phyloP scores from a whole-genome alignment of 2,888 invertebrate genomes.

The Anoncus sp. region DNA sequence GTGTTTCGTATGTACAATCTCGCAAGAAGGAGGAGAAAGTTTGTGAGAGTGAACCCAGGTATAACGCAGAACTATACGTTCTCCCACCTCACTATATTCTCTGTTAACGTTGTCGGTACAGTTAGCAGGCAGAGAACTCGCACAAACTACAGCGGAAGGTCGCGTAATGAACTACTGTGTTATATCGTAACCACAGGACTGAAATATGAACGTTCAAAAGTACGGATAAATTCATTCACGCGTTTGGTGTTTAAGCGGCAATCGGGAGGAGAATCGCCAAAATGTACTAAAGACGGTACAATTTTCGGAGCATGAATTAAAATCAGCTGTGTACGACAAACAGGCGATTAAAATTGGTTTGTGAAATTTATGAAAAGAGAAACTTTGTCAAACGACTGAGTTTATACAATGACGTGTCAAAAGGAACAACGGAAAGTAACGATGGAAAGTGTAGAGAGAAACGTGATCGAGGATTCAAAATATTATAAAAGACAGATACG shows the following conservation, averaged over 20 bases:
- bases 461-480: slow-evolving; percentile 49
- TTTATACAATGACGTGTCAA: slow-evolving; percentile 15
- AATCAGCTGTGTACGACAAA: slow-evolving; percentile 8
- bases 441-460: slow-evolving; percentile 1
- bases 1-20: slow-evolving; percentile 7
- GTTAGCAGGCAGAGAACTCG: slow-evolving; percentile 22
- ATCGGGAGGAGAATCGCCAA: neutral
- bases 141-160: slow-evolving; percentile 4
- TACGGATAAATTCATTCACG: slow-evolving; percentile 32
- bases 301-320: slow-evolving; percentile 2
- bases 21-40: slow-evolving; percentile 42
- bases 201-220: slow-evolving; percentile 31
- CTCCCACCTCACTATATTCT: slow-evolving; percentile 7
- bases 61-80: slow-evolving; percentile 28
- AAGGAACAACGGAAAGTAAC: slow-evolving; percentile 8
- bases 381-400: neutral
- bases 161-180: neutral
- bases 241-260: slow-evolving; percentile 30
- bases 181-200: neutral
- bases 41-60: slow-evolving; percentile 40
- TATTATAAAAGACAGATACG: slow-evolving; percentile 82
- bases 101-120: slow-evolving; percentile 5
- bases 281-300: neutral
- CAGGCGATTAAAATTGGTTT: neutral
- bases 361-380: neutral